Conservation (phyloP, 2,888 invertebrate genomes). For the Limenitis camilla region DNA sequence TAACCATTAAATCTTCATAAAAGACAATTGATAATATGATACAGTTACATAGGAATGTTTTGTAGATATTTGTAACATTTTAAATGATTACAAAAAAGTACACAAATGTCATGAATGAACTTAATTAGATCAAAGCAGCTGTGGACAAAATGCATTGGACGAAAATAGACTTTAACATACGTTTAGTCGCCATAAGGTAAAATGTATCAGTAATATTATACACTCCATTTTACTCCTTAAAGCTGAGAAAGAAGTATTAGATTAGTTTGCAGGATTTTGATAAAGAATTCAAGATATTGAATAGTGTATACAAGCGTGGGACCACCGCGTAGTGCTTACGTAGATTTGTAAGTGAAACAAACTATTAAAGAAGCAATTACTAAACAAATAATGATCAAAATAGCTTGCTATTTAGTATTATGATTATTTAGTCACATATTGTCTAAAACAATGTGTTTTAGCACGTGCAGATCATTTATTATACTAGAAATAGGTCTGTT, state of each 20-base stretch:
- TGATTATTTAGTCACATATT: neutral
- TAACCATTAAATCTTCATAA: too few species aligned
- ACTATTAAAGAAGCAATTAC: constrained; percentile 2
- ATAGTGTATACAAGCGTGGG: constrained; percentile 26
- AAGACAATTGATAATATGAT: too few species aligned
- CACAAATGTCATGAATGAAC: constrained; percentile 30
- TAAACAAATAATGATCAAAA: neutral
- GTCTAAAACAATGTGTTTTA: neutral
- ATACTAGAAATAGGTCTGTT: neutral
- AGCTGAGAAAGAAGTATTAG: neutral
- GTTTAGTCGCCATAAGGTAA: constrained; percentile 15
- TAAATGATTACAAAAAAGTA: neutral
- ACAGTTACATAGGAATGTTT: too few species aligned
- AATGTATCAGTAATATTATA: constrained; percentile 1
- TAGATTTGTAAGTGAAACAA: constrained; percentile 18
- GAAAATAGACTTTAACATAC: constrained; percentile 31
- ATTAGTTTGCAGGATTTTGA: neutral
- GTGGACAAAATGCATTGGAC: constrained; percentile 31
- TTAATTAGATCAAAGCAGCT: constrained; percentile 33
- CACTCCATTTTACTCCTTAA: constrained; percentile 8
- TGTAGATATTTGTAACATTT: too few species aligned
- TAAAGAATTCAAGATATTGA: constrained; percentile 11
- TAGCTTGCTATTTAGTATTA: neutral
- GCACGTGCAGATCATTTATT: constrained; percentile 3
- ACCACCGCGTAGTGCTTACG: constrained; percentile 30